These are phyloP conservation scores for Oxyteleia sp. DNA, from an alignment of 2,888 invertebrate genomes.

Conservation along the genomic window DNA sequence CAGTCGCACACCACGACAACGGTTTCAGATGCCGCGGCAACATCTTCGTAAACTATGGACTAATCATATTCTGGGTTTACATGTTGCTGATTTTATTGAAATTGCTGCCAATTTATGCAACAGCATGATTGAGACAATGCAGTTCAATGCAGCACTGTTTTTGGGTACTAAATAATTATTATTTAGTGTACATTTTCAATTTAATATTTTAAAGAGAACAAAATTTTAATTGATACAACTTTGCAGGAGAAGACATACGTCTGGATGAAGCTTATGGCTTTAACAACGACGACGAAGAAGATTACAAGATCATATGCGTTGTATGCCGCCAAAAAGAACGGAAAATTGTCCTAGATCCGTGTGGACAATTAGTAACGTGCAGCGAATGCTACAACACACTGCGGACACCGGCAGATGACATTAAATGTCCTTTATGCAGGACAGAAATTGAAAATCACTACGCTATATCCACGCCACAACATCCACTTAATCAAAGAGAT, in stretches of 20 bases:
- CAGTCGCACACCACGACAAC: background rate
- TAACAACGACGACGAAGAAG: too few relatives aligned
- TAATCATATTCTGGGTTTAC: background rate
- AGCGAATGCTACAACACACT: background rate
- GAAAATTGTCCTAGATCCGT: background rate
- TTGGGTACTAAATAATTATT: background rate
- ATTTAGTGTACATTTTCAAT: too few relatives aligned
- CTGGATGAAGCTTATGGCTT: too few relatives aligned
- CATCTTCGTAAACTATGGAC: background rate
- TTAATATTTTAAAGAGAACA: too few relatives aligned
- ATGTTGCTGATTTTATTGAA: background rate
- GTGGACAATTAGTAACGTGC: background rate
- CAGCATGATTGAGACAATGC: background rate
- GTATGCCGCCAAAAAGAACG: background rate
- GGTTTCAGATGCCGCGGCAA: background rate
- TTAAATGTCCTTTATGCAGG: constrained; percentile 1
- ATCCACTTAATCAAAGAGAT: background rate
- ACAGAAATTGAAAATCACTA: background rate
- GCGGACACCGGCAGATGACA: too few relatives aligned
- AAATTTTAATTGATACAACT: too few relatives aligned
- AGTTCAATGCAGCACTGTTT: background rate
- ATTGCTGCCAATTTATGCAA: background rate
- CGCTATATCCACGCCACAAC: background rate
- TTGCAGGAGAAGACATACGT: too few relatives aligned
- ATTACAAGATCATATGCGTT: background rate